Evolutionary conservation across 1,140 invertebrate species (phyloP), one percentile per base, ranked within the genome.

Genomic region (Drosophila mayri): DNA sequence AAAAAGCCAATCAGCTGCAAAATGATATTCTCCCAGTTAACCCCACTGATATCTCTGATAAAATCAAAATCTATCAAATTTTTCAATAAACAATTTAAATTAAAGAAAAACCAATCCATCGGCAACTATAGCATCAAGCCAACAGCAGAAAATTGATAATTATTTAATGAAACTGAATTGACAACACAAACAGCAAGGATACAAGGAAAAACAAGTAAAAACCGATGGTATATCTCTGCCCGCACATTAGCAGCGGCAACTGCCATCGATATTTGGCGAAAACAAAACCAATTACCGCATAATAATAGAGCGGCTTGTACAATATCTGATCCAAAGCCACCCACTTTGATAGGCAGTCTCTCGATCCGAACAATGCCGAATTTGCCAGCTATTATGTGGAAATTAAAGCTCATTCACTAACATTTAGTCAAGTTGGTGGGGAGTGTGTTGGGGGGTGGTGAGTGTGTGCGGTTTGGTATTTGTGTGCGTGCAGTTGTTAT

Each of bases 351-450:
- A 37, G 59, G 58, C 38, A 28, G 46, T 49, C 16, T 9, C 10
- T 25, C 14, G 35, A 38, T 25, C 20, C 47, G 59, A 71, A 72
- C 76, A 79, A 79, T 64, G 25, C 54, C 66, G 71, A 78, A 78
- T 79, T 78, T 72, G 35, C 41, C 49, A 38, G 75, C 76, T 79
- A 79, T 79, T 79, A 78, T 79, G 76, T 79, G 55, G 43, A 79
- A 79, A 79, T 79, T 79, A 79, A 79, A 79, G 76, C 76, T 72
- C 60, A 78, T 78, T 71, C 58, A 78, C 57, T 59, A 37, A 14
- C 49, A 76, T 67, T 62, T 78, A 28, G 62, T 25, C 25, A 25
- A 25, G 25, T 44, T n/a, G n/a, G n/a, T n/a, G n/a, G n/a, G n/a
- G 46, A n/a, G 46, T n/a, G n/a, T n/a, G n/a, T n/a, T n/a, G 4